phyloP scores from a whole-genome alignment of 64 coral and sea anemone species.

The Pachyseris speciosa region DNA sequence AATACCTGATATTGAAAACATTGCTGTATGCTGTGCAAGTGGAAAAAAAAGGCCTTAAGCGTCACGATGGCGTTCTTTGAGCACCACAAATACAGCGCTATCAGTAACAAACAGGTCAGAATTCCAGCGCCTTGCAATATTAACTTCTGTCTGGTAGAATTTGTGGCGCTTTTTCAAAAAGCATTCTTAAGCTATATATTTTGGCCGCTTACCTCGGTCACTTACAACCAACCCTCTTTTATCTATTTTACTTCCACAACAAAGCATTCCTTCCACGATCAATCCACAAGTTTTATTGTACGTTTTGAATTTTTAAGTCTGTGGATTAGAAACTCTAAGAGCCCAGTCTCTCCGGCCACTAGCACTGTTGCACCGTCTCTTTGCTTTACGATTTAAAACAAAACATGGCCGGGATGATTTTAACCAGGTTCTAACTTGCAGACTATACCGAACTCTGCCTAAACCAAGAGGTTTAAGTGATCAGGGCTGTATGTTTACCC shows the following conservation, averaged over 20 bases:
- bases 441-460: not conserved
- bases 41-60: constrained; percentile 30
- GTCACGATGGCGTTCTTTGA: constrained; percentile 21
- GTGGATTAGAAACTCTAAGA: no score
- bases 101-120: constrained; percentile 9
- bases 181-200: not conserved
- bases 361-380: no score
- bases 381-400: no score
- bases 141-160: constrained; percentile 26
- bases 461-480: not conserved
- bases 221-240: not conserved
- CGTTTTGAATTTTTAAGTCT: no score
- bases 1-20: constrained; percentile 22
- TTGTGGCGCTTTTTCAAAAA: constrained; percentile 10
- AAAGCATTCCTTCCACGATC: no score
- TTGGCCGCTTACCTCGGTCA: not conserved
- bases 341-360: no score
- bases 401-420: not conserved
- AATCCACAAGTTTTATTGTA: no score
- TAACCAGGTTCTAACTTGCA: not conserved
- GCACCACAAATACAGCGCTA: constrained; percentile 30
- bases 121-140: constrained; percentile 33
- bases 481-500: not conserved
- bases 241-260: not conserved
- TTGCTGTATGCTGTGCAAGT: not conserved